Conservation (phyloP, 2,888 invertebrate species). For the Drosophila mimetica region DNA sequence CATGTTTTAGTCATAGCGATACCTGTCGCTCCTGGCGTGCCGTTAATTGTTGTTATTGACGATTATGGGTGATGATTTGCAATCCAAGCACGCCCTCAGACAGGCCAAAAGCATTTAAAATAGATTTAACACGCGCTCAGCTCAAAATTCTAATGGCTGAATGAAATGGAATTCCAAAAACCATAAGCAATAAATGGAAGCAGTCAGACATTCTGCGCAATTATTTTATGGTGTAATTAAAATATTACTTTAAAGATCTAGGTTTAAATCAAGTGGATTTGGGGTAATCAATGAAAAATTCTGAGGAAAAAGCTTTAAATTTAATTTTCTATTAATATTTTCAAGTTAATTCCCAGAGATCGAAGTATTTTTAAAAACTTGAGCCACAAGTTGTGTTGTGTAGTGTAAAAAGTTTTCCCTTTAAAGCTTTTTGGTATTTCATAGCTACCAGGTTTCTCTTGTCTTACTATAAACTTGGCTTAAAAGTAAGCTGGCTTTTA, state of each 20-base stretch:
- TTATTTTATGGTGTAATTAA: background rate
- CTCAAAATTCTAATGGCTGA: slow-evolving; percentile 53
- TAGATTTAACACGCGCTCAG: slow-evolving; percentile 42
- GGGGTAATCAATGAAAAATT: background rate
- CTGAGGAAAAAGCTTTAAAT: too few species aligned
- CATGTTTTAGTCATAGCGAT: slow-evolving; percentile 16
- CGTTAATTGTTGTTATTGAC: slow-evolving; percentile 47
- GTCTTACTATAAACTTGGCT: slow-evolving; percentile 9
- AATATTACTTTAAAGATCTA: too few species aligned
- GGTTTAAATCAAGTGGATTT: too few species aligned
- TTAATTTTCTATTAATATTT: too few species aligned
- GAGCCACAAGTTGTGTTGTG: background rate
- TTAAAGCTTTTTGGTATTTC: slow-evolving; percentile 1
- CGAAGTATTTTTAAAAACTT: too few species aligned
- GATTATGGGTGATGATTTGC: slow-evolving; percentile 29
- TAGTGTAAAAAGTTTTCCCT: slow-evolving; percentile 34
- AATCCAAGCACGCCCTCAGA: slow-evolving; percentile 43
- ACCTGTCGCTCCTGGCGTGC: slow-evolving; percentile 49
- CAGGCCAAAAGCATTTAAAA: slow-evolving; percentile 8
- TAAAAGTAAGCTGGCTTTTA: too few species aligned
- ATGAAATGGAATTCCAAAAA: slow-evolving; percentile 37
- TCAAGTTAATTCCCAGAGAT: too few species aligned
- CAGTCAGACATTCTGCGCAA: slow-evolving; percentile 1
- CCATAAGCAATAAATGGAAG: slow-evolving; percentile 6
- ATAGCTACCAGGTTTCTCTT: background rate